Evolutionary conservation across 1,140 invertebrate genomes (phyloP).

Genomic region (Drosophila takahashii): DNA sequence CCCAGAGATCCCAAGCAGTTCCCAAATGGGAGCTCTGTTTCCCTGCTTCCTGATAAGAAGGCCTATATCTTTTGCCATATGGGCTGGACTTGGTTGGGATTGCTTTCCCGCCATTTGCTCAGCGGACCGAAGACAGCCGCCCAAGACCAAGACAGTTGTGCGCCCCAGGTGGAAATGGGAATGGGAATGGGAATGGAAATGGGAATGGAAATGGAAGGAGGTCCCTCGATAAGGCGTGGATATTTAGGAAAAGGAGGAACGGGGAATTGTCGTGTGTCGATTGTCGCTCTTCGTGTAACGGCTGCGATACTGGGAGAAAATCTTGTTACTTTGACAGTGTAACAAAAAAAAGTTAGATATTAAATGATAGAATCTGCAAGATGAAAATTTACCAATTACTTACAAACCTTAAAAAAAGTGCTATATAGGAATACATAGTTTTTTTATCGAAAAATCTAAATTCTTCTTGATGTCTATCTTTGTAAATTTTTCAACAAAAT

Average conservation of each 20-base stretch:
- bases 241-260: constrained; percentile 1
- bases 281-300: constrained; percentile 51
- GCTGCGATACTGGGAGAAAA: constrained; percentile 21
- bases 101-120: constrained; percentile 77
- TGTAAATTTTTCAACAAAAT: no score
- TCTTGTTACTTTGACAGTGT: neutral
- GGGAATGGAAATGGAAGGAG: constrained; percentile 7
- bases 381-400: no score
- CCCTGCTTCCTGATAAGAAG: constrained; percentile 16
- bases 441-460: no score
- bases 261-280: constrained; percentile 37
- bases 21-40: constrained; percentile 16
- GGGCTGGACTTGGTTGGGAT: constrained; percentile 25
- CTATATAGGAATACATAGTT: no score
- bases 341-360: no score
- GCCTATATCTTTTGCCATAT: constrained; percentile 17
- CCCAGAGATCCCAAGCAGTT: constrained; percentile 12
- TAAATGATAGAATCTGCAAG: neutral
- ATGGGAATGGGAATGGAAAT: neutral
- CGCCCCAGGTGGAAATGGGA: constrained; percentile 28
- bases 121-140: constrained; percentile 69
- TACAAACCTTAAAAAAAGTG: no score
- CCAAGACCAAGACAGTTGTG: constrained; percentile 61
- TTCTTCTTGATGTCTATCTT: no score
- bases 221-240: constrained; percentile 53